Base-by-base conservation (phyloP, 1,140 invertebrate genomes). In the Zaprionus ghesquierei region DNA sequence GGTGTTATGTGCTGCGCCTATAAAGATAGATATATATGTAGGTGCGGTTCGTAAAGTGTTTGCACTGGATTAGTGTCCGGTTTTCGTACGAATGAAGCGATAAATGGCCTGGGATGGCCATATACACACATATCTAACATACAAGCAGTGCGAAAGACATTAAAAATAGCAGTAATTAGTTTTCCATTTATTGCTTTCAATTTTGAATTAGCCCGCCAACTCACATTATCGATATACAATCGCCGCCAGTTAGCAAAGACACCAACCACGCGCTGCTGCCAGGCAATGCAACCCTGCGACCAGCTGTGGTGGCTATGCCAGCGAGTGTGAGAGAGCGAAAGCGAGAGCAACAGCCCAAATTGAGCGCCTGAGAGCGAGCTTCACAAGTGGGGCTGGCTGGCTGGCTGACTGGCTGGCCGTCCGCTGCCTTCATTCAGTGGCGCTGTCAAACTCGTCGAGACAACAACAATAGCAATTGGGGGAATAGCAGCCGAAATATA, bases 391-490 rank as follows among this genome's bases (percentile, higher is more conserved):
- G 41, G 8, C 9, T 9, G 6, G 9, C 27, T 29, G 15, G 9
- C 41, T 20, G n/a, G 35, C 41, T 35, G 33, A 1, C 41, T 38
- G 51, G 27, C 49, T 63, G 35, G 8, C n/a, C n/a, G n/a, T n/a
- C n/a, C n/a, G n/a, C 20, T 31, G 27, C n/a, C 54, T 18, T 53
- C 13, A 13, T 50, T 38, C 59, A 74, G 56, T 64, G 60, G 25
- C 63, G 51, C 35, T 71, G 62, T 33, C 75, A 75, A 75, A 74
- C 64, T 75, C 65, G 51, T 51, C 61, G 79, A 54, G 71, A 75
- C 62, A 71, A 82, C 79, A 82, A 77, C 77, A 79, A 75, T 60
- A 54, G 25, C 27, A 27, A 74, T 44, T 41, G 33, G 31, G 6
- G 31, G 6, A 51, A 38, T 53, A 38, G 35, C 6, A 38, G 46